Percentiles rank a stretch among this genome's conserved stretches.
Conservation (phyloP, 2,888 invertebrate species). For the Leptinotarsa haldemani region DNA sequence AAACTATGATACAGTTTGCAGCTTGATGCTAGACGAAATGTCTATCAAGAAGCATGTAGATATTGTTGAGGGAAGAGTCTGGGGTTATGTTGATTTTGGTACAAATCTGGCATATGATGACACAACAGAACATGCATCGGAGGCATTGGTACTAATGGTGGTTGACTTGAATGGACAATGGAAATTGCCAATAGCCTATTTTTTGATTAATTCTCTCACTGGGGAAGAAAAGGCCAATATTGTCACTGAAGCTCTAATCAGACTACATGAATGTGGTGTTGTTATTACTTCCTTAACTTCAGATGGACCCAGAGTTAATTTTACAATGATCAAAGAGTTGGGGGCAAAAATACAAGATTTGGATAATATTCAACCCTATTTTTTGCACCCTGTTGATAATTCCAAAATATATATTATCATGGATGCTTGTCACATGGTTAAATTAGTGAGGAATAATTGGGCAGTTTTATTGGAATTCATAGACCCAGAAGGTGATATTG, state of each 20-base stretch:
- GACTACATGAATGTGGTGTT: conserved; percentile 13
- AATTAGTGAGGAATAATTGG: conserved; percentile 16
- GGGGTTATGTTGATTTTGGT: no score
- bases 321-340: conserved; percentile 23
- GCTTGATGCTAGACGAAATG: no score
- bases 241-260: conserved; percentile 1
- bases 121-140: conserved; percentile 15
- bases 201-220: neutral
- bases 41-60: no score
- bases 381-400: conserved; percentile 17
- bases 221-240: conserved; percentile 1
- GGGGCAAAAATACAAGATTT: conserved; percentile 19
- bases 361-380: conserved; percentile 15
- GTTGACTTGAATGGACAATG: conserved; percentile 18
- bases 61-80: no score
- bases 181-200: conserved; percentile 1
- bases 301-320: conserved; percentile 24
- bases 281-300: conserved; percentile 15
- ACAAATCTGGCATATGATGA: conserved; percentile 8
- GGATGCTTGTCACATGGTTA: neutral
- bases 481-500: neutral
- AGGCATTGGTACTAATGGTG: conserved; percentile 15
- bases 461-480: conserved; percentile 11
- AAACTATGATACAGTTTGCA: no score
- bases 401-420: conserved; percentile 19